A percentile compares a stretch with the other conserved stretches of the same genome.
Conservation (phyloP, 2,888 invertebrate species). For the Eremobia ochroleuca region DNA sequence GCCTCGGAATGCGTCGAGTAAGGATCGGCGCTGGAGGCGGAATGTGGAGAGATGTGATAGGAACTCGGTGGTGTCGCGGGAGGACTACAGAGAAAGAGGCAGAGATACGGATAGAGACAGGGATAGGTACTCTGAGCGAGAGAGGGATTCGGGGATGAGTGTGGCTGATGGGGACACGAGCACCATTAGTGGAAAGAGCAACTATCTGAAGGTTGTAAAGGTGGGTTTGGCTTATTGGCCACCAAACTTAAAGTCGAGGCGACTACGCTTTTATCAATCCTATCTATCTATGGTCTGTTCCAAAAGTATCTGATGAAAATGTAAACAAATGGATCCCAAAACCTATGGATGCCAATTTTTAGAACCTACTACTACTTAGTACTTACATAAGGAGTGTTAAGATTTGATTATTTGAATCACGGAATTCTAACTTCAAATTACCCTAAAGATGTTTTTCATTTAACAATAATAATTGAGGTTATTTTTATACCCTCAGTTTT, state of each 20-base stretch:
- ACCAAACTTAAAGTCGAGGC: neutral
- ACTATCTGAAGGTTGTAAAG: conserved; percentile 85
- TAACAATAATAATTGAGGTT: neutral
- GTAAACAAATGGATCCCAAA: neutral
- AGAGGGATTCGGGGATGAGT: conserved; percentile 86
- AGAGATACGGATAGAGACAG: conserved; percentile 78
- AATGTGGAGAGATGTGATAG: conserved; percentile 81
- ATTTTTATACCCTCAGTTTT: neutral
- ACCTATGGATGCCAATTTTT: neutral
- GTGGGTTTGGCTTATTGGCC: conserved; percentile 66
- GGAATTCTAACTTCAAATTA: neutral
- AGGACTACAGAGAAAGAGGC: conserved; percentile 78
- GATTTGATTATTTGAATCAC: neutral
- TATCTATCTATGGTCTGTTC: neutral
- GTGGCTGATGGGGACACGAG: conserved; percentile 86
- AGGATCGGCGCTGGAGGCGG: conserved; percentile 75
- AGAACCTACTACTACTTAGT: neutral
- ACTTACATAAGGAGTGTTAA: neutral
- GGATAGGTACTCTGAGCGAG: conserved; percentile 83
- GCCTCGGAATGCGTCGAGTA: conserved; percentile 66
- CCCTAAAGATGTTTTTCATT: neutral
- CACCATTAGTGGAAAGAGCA: conserved; percentile 84
- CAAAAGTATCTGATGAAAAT: neutral
- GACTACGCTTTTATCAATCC: neutral
- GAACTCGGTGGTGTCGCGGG: conserved; percentile 81